Conservation (phyloP, 1,140 invertebrate genomes). For the Magallana gigas region DNA sequence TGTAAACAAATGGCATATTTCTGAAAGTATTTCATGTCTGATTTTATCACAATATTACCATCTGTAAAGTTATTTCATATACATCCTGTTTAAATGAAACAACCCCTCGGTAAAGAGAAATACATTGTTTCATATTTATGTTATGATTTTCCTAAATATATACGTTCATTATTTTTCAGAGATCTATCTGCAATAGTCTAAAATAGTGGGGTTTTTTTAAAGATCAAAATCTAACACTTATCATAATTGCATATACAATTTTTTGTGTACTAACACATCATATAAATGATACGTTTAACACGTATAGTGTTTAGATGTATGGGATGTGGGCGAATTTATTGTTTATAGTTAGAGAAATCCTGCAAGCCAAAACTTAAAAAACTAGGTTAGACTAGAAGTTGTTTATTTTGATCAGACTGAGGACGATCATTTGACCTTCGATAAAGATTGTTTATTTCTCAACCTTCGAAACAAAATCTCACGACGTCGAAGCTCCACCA, state of each 20-base stretch:
- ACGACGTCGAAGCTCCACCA: slow-evolving; percentile 1
- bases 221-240: too few species aligned
- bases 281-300: too few species aligned
- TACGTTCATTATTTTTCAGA: too few species aligned
- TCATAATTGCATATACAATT: too few species aligned
- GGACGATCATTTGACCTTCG: slow-evolving; percentile 17
- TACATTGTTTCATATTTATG: too few species aligned
- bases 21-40: not conserved
- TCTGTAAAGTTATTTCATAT: not conserved
- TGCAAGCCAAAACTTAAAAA: not conserved
- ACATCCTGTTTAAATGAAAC: not conserved
- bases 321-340: not conserved
- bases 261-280: too few species aligned
- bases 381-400: not conserved
- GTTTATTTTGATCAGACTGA: slow-evolving; percentile 18
- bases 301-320: too few species aligned
- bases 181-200: too few species aligned
- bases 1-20: not conserved
- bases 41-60: not conserved
- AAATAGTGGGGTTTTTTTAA: too few species aligned
- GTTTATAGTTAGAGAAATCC: not conserved
- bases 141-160: too few species aligned
- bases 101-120: too few species aligned
- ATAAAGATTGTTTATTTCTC: slow-evolving; percentile 28
- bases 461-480: slow-evolving; percentile 19